Percentiles rank a stretch among this genome's conserved stretches.
Evolutionary conservation across 2,797 vertebrate genomes (phyloP).

Genomic region (Anabas testudineus): DNA sequence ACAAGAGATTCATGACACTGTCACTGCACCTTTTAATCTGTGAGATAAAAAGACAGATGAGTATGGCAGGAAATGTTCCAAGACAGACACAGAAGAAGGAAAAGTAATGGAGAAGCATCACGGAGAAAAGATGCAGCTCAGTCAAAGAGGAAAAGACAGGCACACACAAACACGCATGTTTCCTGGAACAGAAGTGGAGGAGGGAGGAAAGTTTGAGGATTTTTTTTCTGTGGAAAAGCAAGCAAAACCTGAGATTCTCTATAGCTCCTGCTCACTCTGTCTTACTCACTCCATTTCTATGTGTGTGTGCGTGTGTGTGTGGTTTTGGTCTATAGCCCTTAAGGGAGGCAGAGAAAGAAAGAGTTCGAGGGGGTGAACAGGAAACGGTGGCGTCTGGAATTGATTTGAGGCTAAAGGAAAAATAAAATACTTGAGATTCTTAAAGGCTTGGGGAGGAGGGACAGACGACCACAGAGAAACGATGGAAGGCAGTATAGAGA

Average conservation of each 20-base stretch:
- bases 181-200: conserved; percentile 44
- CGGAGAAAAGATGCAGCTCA: conserved; percentile 1
- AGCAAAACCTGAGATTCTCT: conserved; percentile 47
- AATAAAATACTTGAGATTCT: conserved; percentile 87
- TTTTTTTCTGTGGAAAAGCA: conserved; percentile 57
- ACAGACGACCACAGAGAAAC: conserved; percentile 66
- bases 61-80: conserved; percentile 20
- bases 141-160: conserved; percentile 18
- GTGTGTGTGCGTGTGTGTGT: conserved; percentile 14
- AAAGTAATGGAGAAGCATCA: background rate
- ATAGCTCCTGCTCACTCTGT: conserved; percentile 17
- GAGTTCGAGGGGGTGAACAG: conserved; percentile 63
- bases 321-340: conserved; percentile 56
- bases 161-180: conserved; percentile 27
- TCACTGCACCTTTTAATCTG: conserved; percentile 44
- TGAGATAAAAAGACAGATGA: conserved; percentile 47
- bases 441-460: conserved; percentile 70
- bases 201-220: conserved; percentile 38
- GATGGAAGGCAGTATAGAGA: conserved; percentile 33
- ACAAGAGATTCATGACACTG: conserved; percentile 40
- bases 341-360: conserved; percentile 47
- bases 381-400: conserved; percentile 85
- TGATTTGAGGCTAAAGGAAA: conserved; percentile 84
- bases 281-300: conserved; percentile 30
- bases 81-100: conserved; percentile 16